These are phyloP conservation scores for Bettongia penicillata DNA, from an alignment of 2,113 vertebrate species.

Conservation along the genomic window DNA sequence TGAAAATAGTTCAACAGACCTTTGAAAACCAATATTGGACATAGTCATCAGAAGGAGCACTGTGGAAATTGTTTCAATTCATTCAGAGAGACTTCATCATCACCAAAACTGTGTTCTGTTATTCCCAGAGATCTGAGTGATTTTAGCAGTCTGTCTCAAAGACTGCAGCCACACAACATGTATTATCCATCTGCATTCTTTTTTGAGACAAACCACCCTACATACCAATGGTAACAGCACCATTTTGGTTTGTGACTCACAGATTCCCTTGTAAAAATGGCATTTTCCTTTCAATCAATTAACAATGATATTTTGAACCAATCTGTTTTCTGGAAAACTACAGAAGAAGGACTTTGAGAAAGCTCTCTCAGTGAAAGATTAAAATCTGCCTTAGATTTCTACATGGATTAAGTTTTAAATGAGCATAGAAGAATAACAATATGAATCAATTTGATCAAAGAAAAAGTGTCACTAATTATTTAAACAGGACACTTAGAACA, in stretches of 20 bases:
- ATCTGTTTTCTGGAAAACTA: conserved; percentile 80
- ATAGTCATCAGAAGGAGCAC: neutral
- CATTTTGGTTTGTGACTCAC: conserved; percentile 50
- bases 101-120: conserved; percentile 43
- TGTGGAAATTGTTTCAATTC: conserved; percentile 59
- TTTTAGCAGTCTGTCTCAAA: conserved; percentile 35
- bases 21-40: neutral
- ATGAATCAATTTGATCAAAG: conserved; percentile 91
- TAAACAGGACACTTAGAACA: conserved; percentile 89
- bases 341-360: conserved; percentile 66
- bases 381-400: conserved; percentile 84
- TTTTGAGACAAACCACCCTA: conserved; percentile 50
- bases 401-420: conserved; percentile 87
- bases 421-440: conserved; percentile 89
- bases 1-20: neutral
- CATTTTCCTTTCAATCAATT: conserved; percentile 64
- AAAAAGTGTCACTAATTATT: conserved; percentile 92
- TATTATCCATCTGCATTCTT: conserved; percentile 46
- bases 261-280: conserved; percentile 56
- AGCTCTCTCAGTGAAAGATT: conserved; percentile 81
- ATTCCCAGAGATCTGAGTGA: conserved; percentile 23
- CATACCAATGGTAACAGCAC: conserved; percentile 31
- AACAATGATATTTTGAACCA: conserved; percentile 72
- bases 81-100: conserved; percentile 62
- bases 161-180: conserved; percentile 44